Percentiles rank a stretch among this genome's conserved stretches.
Evolutionary conservation across 2,113 vertebrate species (phyloP).

Genomic region (Gopherus flavomarginatus): DNA sequence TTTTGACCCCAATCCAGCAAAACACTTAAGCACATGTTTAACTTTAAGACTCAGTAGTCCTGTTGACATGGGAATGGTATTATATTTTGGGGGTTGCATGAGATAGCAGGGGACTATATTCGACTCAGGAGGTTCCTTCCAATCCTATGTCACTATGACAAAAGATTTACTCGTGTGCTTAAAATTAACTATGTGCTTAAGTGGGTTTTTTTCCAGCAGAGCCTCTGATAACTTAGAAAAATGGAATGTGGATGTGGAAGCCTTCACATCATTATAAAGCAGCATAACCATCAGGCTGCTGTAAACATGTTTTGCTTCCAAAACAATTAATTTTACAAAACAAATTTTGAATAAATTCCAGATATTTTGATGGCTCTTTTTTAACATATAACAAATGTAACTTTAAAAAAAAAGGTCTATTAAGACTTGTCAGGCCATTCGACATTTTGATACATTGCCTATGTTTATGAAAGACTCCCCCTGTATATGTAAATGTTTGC

Average conservation of each 20-base stretch:
- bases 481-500: slow-evolving; percentile 38
- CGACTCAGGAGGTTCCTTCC: neutral
- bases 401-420: neutral
- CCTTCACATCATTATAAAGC: neutral
- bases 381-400: neutral
- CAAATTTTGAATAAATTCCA: slow-evolving; percentile 26
- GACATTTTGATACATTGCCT: slow-evolving; percentile 53
- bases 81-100: neutral
- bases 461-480: slow-evolving; percentile 1
- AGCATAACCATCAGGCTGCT: neutral
- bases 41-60: neutral
- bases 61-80: neutral
- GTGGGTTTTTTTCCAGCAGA: neutral
- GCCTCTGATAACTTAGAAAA: neutral
- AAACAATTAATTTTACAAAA: slow-evolving; percentile 10
- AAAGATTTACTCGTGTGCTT: neutral
- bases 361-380: slow-evolving; percentile 8
- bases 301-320: neutral
- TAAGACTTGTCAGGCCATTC: slow-evolving; percentile 37
- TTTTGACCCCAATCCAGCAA: neutral
- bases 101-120: neutral
- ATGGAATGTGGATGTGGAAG: neutral
- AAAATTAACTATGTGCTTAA: neutral
- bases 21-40: neutral
- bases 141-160: neutral